Evolutionary conservation across 2,888 invertebrate species (phyloP).

Genomic region (Chrysina gloriosa): DNA sequence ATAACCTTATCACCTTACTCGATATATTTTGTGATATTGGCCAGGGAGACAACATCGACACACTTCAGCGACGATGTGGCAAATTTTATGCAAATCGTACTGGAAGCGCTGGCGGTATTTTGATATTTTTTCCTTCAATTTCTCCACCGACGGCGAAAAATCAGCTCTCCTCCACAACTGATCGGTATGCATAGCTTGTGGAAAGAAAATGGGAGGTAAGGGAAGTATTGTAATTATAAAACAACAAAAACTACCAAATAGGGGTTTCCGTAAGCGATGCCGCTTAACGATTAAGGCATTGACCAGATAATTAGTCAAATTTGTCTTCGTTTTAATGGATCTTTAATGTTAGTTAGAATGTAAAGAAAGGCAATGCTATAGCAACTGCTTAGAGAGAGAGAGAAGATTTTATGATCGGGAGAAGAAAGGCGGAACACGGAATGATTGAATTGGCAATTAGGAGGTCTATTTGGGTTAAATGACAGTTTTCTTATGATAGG

Average conservation of each 20-base stretch:
- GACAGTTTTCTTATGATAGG: no score
- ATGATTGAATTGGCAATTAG: no score
- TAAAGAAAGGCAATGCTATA: no score
- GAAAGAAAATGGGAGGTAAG: background rate
- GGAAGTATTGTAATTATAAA: background rate
- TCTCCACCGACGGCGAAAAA: background rate
- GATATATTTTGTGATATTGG: slow-evolving; percentile 24
- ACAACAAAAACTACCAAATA: slow-evolving; percentile 28
- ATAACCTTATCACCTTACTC: slow-evolving; percentile 8
- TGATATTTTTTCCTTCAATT: slow-evolving; percentile 34
- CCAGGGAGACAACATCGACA: slow-evolving; percentile 18
- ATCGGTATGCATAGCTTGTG: slow-evolving; percentile 17
- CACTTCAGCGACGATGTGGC: slow-evolving; percentile 15
- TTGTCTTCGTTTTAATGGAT: background rate
- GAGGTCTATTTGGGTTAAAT: no score
- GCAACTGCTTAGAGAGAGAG: no score
- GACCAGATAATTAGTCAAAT: background rate
- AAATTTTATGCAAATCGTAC: slow-evolving; percentile 33
- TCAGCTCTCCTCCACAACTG: slow-evolving; percentile 13
- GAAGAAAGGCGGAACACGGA: no score
- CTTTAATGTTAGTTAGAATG: slow-evolving; percentile 12
- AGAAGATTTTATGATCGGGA: no score
- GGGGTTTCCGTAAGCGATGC: slow-evolving; percentile 18
- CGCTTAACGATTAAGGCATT: background rate
- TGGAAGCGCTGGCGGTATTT: slow-evolving; percentile 29